phyloP scores from a whole-genome alignment of 2,888 invertebrate species.

The Muschampia plurimacula region DNA sequence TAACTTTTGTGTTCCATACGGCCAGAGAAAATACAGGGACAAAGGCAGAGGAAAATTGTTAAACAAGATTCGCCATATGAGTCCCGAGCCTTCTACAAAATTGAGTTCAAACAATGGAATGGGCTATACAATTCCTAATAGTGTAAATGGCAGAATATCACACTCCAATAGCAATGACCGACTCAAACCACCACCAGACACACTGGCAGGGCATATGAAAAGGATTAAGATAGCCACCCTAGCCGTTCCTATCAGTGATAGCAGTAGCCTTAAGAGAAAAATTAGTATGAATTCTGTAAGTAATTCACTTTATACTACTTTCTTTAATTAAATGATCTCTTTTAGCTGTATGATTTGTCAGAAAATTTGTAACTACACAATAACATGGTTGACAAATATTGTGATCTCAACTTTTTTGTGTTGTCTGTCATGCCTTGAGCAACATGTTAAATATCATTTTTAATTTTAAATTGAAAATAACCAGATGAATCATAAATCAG shows the following conservation, averaged over 20 bases:
- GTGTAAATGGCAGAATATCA: slow-evolving; percentile 49
- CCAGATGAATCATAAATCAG: too few species aligned
- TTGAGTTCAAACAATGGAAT: slow-evolving; percentile 47
- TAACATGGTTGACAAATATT: too few species aligned
- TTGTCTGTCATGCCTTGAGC: too few species aligned
- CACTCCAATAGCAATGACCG: slow-evolving; percentile 55
- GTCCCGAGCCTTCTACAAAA: slow-evolving; percentile 57
- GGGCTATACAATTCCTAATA: slow-evolving; percentile 35
- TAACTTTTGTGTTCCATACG: slow-evolving; percentile 76
- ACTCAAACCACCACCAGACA: slow-evolving; percentile 70
- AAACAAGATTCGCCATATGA: slow-evolving; percentile 65
- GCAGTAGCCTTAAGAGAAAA: slow-evolving; percentile 65
- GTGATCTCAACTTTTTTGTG: too few species aligned
- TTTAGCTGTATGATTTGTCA: not conserved
- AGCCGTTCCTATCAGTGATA: slow-evolving; percentile 46
- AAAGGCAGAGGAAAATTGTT: slow-evolving; percentile 71
- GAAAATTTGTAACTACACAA: not conserved
- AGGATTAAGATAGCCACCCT: slow-evolving; percentile 69
- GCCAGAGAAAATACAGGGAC: slow-evolving; percentile 76
- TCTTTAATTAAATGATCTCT: too few species aligned
- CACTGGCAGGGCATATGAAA: slow-evolving; percentile 70
- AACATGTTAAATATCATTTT: too few species aligned
- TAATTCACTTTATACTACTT: slow-evolving; percentile 22
- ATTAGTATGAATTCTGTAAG: slow-evolving; percentile 69
- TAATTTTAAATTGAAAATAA: too few species aligned